Evolutionary conservation across 2,888 invertebrate species (phyloP).

Genomic region (Acanthosepion pharaonis): DNA sequence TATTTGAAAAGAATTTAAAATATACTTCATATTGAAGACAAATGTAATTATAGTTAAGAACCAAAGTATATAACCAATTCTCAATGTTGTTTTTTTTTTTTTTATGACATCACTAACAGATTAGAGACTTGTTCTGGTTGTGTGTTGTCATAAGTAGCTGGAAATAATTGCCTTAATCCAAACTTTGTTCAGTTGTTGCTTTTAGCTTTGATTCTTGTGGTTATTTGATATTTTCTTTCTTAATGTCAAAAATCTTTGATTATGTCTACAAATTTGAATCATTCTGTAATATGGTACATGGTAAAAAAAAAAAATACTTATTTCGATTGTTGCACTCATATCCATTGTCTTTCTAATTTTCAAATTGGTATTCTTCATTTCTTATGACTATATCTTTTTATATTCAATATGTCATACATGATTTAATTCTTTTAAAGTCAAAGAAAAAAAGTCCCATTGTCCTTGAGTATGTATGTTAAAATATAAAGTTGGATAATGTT

Average conservation of each 20-base stretch:
- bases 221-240: not conserved
- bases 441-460: not conserved
- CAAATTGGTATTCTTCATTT: no score
- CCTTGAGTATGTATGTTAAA: not conserved
- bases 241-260: not conserved
- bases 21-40: not conserved
- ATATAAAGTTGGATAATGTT: not conserved
- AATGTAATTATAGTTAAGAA: not conserved
- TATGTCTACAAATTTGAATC: not conserved
- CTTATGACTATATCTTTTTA: no score
- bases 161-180: not conserved
- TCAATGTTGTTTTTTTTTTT: not conserved
- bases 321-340: not conserved
- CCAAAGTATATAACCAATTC: not conserved
- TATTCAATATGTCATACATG: not conserved
- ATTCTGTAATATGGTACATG: not conserved
- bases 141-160: not conserved
- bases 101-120: not conserved
- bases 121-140: not conserved
- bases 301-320: not conserved
- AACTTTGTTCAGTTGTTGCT: not conserved
- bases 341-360: not conserved
- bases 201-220: not conserved
- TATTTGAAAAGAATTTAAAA: not conserved
- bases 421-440: not conserved